phyloP scores from a whole-genome alignment of 2,888 invertebrate genomes.

The Troglohyphantes excavatus region DNA sequence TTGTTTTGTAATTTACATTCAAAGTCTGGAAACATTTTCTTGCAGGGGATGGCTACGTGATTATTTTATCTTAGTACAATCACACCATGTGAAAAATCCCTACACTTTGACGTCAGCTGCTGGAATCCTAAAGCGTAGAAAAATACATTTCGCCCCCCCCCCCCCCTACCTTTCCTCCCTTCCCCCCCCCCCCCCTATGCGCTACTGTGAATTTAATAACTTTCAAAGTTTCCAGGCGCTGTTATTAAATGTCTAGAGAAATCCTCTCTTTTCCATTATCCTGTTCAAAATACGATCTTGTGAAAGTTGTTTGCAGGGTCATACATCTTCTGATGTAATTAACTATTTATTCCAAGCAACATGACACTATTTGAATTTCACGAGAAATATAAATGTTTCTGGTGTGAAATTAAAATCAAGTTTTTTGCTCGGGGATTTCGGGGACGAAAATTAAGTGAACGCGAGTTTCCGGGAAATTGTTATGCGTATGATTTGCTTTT shows the following conservation, averaged over 20 bases:
- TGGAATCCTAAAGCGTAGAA: slow-evolving; percentile 26
- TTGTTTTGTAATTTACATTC: neutral
- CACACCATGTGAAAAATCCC: slow-evolving; percentile 52
- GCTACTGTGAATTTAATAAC: slow-evolving; percentile 60
- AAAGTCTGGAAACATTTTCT: slow-evolving; percentile 15
- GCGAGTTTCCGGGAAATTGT: too few relatives aligned
- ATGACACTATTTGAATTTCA: slow-evolving; percentile 5
- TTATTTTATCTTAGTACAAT: slow-evolving; percentile 30
- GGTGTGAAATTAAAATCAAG: too few relatives aligned
- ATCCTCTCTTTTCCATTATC: slow-evolving; percentile 51
- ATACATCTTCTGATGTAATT: slow-evolving; percentile 33
- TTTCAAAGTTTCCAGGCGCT: slow-evolving; percentile 43
- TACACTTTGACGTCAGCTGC: slow-evolving; percentile 48
- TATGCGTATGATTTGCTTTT: too few relatives aligned
- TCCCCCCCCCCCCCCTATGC: neutral
- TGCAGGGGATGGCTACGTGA: neutral
- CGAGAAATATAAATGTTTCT: too few relatives aligned
- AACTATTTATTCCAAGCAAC: slow-evolving; percentile 44
- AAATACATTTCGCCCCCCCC: slow-evolving; percentile 12
- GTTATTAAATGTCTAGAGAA: slow-evolving; percentile 50
- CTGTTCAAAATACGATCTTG: neutral
- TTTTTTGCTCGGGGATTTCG: too few relatives aligned
- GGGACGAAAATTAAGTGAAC: neutral
- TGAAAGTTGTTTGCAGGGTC: neutral
- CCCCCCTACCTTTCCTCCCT: neutral